Conservation (phyloP, 2,797 vertebrate species). For the Austrolebias charrua region DNA sequence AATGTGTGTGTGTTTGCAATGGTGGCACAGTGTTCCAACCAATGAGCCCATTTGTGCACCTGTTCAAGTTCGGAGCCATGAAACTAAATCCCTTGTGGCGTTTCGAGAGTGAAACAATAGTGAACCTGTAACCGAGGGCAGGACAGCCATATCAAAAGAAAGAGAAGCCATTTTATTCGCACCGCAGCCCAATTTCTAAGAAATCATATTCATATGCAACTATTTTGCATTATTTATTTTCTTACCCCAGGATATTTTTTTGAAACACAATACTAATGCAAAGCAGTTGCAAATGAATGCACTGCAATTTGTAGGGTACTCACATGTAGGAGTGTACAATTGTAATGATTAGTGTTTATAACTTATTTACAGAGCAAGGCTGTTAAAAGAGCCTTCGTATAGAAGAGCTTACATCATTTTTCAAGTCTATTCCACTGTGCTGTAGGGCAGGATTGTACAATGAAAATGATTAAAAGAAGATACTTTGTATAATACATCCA, state of each 20-base stretch:
- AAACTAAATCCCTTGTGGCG: constrained; percentile 34
- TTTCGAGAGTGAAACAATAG: constrained; percentile 30
- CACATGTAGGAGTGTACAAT: constrained; percentile 21
- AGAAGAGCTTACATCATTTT: constrained; percentile 7
- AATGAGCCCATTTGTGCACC: constrained; percentile 33
- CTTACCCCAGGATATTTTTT: constrained; percentile 23
- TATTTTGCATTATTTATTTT: constrained; percentile 32
- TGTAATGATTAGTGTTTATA: constrained; percentile 23
- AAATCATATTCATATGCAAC: constrained; percentile 18
- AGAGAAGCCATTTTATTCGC: constrained; percentile 4
- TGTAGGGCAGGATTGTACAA: constrained; percentile 27
- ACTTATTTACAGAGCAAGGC: constrained; percentile 20
- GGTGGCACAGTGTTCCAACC: constrained; percentile 14
- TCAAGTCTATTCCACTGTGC: constrained; percentile 16
- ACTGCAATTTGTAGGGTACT: constrained; percentile 20
- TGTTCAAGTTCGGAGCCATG: constrained; percentile 38
- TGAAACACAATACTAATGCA: constrained; percentile 31
- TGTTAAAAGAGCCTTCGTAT: not conserved
- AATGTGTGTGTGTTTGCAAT: not conserved
- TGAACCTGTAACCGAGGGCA: constrained; percentile 25
- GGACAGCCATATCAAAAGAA: constrained; percentile 2
- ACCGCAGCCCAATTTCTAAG: constrained; percentile 7
- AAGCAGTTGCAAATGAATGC: constrained; percentile 39
- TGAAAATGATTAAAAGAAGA: constrained; percentile 12
- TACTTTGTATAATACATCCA: not conserved